These are phyloP conservation scores for Gouania willdenowi DNA, from an alignment of 2,797 vertebrate species.

Conservation along the genomic window DNA sequence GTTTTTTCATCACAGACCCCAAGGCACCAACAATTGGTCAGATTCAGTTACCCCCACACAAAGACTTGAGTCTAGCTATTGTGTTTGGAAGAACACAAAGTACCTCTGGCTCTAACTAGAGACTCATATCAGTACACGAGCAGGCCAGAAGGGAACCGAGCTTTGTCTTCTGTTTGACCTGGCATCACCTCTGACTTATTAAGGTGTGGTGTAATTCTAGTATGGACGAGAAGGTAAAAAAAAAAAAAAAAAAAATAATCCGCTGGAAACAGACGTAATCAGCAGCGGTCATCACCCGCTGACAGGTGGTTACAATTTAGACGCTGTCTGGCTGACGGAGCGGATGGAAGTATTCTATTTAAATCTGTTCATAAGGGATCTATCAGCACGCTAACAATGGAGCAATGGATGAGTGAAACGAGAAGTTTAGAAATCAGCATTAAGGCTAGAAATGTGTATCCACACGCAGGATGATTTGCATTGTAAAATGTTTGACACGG, in stretches of 20 bases:
- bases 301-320: constrained; percentile 69
- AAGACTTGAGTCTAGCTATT: not conserved
- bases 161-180: constrained; percentile 33
- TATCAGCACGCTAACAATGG: constrained; percentile 29
- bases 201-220: constrained; percentile 39
- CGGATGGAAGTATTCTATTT: constrained; percentile 47
- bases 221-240: constrained; percentile 42
- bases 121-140: constrained; percentile 4
- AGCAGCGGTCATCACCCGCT: constrained; percentile 18
- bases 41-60: constrained; percentile 6
- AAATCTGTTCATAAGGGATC: constrained; percentile 34
- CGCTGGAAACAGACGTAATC: constrained; percentile 24
- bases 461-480: no score
- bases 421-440: constrained; percentile 51
- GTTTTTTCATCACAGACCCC: constrained; percentile 5
- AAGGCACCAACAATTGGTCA: not conserved
- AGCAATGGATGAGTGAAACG: constrained; percentile 36
- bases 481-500: no score
- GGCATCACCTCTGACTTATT: constrained; percentile 37
- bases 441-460: no score
- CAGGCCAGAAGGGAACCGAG: not conserved
- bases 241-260: constrained; percentile 43
- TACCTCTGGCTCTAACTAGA: constrained; percentile 3
- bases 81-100: constrained; percentile 10
- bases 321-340: constrained; percentile 23